Percentiles rank a stretch among this genome's conserved stretches.
Conservation (phyloP, 23 tunicate species). For the Botrylloides violaceus region DNA sequence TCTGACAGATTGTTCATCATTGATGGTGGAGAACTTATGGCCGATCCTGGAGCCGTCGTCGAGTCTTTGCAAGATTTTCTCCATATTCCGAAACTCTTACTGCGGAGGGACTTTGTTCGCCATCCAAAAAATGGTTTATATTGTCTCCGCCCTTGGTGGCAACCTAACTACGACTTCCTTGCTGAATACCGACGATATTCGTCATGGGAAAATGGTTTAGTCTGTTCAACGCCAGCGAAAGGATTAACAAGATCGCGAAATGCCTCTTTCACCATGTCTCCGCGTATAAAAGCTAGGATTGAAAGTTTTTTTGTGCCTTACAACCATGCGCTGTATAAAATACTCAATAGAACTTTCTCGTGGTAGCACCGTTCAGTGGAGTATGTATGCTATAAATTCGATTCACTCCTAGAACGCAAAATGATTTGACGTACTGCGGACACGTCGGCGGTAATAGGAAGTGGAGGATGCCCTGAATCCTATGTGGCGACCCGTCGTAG, state of each 20-base stretch:
- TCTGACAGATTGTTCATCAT: not conserved
- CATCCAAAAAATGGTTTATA: slow-evolving; percentile 9
- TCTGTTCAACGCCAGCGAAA: not conserved
- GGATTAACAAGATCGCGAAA: slow-evolving; percentile 9
- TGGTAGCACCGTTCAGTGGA: slow-evolving; percentile 2
- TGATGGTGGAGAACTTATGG: slow-evolving; percentile 9
- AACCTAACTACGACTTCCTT: slow-evolving; percentile 6
- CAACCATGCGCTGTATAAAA: not conserved
- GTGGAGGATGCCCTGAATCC: too few species aligned
- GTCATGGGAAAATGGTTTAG: slow-evolving; percentile 8
- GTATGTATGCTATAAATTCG: too few species aligned
- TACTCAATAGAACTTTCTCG: not conserved
- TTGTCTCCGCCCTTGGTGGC: slow-evolving; percentile 28
- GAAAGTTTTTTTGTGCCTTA: slow-evolving; percentile 10
- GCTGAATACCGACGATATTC: not conserved
- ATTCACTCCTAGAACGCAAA: too few species aligned
- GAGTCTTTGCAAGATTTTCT: slow-evolving; percentile 13
- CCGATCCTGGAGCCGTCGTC: slow-evolving; percentile 10
- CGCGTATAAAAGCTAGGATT: not conserved
- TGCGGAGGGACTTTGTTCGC: not conserved
- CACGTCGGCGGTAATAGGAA: too few species aligned
- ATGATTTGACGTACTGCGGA: too few species aligned
- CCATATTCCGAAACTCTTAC: slow-evolving; percentile 1
- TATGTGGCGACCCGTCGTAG: too few species aligned
- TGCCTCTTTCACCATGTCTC: not conserved